Base-by-base conservation (phyloP, 2,797 vertebrate species). In the Bucorvus abyssinicus region DNA sequence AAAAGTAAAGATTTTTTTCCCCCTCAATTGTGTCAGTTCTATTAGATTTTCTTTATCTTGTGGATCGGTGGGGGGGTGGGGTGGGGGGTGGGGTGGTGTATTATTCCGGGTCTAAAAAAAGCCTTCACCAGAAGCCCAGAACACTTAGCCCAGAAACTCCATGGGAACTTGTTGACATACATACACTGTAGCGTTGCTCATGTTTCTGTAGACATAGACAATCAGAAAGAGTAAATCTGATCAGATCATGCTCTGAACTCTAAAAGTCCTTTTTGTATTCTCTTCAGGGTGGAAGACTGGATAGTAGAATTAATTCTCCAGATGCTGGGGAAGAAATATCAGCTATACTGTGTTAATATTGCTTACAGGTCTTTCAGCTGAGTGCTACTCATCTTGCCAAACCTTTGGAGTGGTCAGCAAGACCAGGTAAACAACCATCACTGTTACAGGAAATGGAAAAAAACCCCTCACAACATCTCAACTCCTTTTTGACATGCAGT, bases 41-140 rank as follows among this genome's bases (percentile, higher is more conserved):
- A 47, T 24, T 45, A n/a, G 14, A 27, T 71, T 90, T 78, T 47
- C 20, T 59, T 77, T 84, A 45, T 47, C 22, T 15, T 38, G 9
- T 68, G 24, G 10, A 20, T 45, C 14, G 6, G 6, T 29, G 5
- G 12, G 8, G 2, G 2, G 5, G 13, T 2, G 10, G 42, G 21
- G 21, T 16, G 4, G 11, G 2, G 2, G 5, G 13, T 2, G 10
- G 42, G 21, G 21, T 16, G 4, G 11, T 24, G 13, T 32, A 36
- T 49, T 61, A 17, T 78, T 88, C 40, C 80, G 60, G 47, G 76
- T 55, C 13, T 77, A 80, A 76, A 6, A 49, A 82, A 20, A 42
- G 8, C 20, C 3, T 82, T 6, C 11, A 56, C 38, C 36, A n/a
- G n/a, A n/a, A n/a, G n/a, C n/a, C n/a, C n/a, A n/a, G 86, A 44